These are phyloP conservation scores for Hylaeus volcanicus DNA, from an alignment of 1,140 invertebrate species.

Conservation along the genomic window DNA sequence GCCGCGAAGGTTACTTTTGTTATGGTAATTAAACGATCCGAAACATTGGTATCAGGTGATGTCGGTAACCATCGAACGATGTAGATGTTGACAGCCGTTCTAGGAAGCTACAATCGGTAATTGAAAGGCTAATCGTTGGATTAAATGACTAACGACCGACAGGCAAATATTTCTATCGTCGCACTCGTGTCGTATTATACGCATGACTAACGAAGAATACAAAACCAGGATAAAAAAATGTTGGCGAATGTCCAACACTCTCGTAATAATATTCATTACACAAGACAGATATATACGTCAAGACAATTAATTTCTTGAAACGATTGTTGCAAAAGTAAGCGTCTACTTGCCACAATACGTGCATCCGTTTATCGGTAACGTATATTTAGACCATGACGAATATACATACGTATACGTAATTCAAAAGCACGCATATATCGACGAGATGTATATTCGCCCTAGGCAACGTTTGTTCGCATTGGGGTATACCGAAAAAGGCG, in stretches of 20 bases:
- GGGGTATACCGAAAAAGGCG: no score
- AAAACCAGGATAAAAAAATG: background rate
- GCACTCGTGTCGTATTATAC: background rate
- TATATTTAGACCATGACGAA: no score
- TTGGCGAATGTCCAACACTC: background rate
- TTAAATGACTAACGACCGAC: background rate
- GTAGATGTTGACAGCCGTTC: background rate
- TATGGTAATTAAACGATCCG: slow-evolving; percentile 41
- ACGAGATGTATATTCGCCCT: no score
- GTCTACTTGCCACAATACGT: no score
- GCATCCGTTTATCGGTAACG: no score
- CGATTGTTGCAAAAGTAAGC: no score
- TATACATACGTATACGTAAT: no score
- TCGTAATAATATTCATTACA: background rate
- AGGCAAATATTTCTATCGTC: background rate
- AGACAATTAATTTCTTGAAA: background rate
- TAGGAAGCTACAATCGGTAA: background rate
- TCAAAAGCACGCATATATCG: no score
- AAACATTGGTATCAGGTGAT: slow-evolving; percentile 34
- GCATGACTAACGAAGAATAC: no score
- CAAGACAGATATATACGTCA: background rate
- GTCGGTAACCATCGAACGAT: slow-evolving; percentile 10
- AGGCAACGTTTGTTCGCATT: no score
- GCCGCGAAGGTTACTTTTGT: slow-evolving; percentile 22
- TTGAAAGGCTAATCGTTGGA: background rate